Evolutionary conservation across 2,113 vertebrate species (phyloP).

Genomic region (Cyanoderma ruficeps): DNA sequence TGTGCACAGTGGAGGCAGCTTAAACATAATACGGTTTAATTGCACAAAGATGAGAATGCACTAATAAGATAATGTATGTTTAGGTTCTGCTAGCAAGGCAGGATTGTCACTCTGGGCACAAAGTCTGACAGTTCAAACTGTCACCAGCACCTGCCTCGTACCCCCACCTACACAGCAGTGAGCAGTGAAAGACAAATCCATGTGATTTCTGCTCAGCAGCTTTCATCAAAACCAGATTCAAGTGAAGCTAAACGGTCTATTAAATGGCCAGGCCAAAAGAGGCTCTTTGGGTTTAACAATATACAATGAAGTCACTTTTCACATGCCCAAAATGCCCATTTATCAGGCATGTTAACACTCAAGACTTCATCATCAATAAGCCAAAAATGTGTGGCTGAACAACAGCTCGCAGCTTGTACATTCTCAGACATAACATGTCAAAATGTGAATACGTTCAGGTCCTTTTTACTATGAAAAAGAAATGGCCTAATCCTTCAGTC

Average conservation of each 20-base stretch:
- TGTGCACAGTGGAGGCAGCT: background rate
- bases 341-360: slow-evolving; percentile 54
- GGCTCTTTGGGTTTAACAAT: slow-evolving; percentile 36
- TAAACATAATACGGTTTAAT: background rate
- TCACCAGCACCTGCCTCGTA: slow-evolving; percentile 62
- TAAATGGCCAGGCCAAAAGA: slow-evolving; percentile 39
- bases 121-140: slow-evolving; percentile 52
- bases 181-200: slow-evolving; percentile 36
- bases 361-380: background rate
- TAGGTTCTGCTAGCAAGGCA: slow-evolving; percentile 20
- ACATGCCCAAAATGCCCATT: background rate
- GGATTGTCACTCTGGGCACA: slow-evolving; percentile 32
- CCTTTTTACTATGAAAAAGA: background rate
- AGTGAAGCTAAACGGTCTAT: slow-evolving; percentile 14
- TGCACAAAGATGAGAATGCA: background rate
- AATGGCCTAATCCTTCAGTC: slow-evolving; percentile 2
- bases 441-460: background rate
- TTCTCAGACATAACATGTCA: background rate
- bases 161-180: slow-evolving; percentile 36
- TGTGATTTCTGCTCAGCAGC: background rate
- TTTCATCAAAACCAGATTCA: slow-evolving; percentile 52
- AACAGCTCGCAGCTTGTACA: background rate
- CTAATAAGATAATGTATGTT: slow-evolving; percentile 35
- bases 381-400: slow-evolving; percentile 4
- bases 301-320: slow-evolving; percentile 38